Evolutionary conservation across 2,113 vertebrate genomes (phyloP).

Genomic region (Sturnus vulgaris): DNA sequence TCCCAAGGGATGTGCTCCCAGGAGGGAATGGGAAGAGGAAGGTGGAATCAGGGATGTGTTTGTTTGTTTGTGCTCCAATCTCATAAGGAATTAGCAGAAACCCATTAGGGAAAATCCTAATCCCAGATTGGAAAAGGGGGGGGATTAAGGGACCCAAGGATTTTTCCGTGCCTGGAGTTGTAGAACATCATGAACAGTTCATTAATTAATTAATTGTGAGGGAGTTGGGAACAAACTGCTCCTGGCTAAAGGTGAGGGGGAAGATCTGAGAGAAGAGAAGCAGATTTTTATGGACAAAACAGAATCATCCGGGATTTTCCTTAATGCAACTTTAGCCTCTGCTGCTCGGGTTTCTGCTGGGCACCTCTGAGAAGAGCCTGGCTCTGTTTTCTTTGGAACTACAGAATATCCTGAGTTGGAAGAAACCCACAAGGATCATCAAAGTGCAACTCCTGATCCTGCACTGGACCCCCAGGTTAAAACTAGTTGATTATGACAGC

Average conservation of each 20-base stretch:
- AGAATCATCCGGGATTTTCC: no score
- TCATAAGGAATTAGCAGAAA: background rate
- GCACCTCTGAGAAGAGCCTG: no score
- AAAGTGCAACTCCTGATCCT: background rate
- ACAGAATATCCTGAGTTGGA: no score
- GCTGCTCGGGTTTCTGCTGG: no score
- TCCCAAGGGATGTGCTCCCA: background rate
- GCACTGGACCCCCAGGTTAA: no score
- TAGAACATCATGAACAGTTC: background rate
- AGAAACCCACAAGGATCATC: no score
- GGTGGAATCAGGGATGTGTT: background rate
- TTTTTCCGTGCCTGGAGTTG: background rate
- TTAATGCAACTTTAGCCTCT: no score
- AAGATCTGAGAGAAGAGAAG: background rate
- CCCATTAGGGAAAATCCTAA: background rate
- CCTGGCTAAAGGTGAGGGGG: background rate
- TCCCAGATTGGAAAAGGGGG: background rate
- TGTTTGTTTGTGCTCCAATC: background rate
- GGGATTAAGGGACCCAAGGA: background rate
- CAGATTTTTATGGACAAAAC: background rate
- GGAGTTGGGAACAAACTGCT: no score
- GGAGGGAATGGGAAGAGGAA: background rate
- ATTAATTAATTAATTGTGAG: background rate
- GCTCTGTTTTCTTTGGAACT: no score
- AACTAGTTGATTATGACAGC: background rate